Evolutionary conservation across 2,888 invertebrate genomes (phyloP).

Genomic region (Sipha maydis): DNA sequence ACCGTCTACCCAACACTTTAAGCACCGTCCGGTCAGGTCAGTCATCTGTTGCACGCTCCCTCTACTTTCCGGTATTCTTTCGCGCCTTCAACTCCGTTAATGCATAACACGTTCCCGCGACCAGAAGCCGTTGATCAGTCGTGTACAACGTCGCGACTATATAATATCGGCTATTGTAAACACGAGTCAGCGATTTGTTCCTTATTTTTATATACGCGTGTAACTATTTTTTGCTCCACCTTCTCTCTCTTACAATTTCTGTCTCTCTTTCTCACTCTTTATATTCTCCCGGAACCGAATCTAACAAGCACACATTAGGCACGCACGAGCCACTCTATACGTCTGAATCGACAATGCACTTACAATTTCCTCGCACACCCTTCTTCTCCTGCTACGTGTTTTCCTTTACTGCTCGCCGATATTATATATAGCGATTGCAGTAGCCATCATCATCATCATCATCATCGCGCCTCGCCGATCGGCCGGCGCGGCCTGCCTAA

Average conservation of each 20-base stretch:
- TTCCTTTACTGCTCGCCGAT: background rate
- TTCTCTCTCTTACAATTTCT: background rate
- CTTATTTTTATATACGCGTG: constrained; percentile 2
- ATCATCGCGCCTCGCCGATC: background rate
- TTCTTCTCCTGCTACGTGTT: constrained; percentile 24
- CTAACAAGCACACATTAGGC: constrained; percentile 54
- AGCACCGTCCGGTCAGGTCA: background rate
- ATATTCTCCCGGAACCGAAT: constrained; percentile 7
- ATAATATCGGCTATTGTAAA: constrained; percentile 32
- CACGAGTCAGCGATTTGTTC: constrained; percentile 19
- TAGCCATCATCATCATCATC: too few relatives aligned
- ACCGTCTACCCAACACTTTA: too few relatives aligned
- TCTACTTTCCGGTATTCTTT: background rate
- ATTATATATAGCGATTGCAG: background rate
- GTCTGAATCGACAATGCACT: constrained; percentile 41
- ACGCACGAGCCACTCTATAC: constrained; percentile 54
- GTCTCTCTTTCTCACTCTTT: background rate
- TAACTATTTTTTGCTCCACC: constrained; percentile 1
- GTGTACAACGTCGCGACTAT: background rate
- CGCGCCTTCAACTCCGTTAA: too few relatives aligned
- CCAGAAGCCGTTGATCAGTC: background rate
- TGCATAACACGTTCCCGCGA: too few relatives aligned
- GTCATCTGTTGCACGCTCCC: background rate
- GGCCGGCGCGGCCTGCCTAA: background rate
- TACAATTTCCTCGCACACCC: constrained; percentile 46